These are phyloP conservation scores for Philaethria dido DNA, from an alignment of 2,888 invertebrate species.

Conservation along the genomic window DNA sequence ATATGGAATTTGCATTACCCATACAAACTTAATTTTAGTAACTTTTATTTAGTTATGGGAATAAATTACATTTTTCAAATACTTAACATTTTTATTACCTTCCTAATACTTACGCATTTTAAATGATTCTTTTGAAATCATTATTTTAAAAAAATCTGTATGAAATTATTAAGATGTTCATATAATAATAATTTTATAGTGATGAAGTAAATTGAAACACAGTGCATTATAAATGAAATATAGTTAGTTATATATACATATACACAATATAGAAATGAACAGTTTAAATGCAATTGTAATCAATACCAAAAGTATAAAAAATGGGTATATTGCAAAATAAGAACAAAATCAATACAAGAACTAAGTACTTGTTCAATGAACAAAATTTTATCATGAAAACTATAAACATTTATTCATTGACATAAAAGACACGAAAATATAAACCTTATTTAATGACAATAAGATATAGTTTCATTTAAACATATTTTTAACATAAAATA, in stretches of 20 bases:
- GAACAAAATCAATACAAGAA: conserved; percentile 10
- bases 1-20: too few relatives aligned
- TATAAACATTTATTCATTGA: conserved; percentile 8
- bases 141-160: too few relatives aligned
- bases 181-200: neutral
- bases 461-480: conserved; percentile 14
- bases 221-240: too few relatives aligned
- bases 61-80: too few relatives aligned
- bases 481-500: neutral
- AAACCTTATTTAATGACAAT: conserved; percentile 16
- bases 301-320: neutral
- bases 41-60: too few relatives aligned
- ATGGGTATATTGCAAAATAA: neutral
- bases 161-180: too few relatives aligned
- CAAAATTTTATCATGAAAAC: neutral
- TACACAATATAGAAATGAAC: neutral
- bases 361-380: neutral
- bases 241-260: too few relatives aligned
- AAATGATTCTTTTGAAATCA: too few relatives aligned
- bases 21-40: too few relatives aligned
- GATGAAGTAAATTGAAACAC: neutral
- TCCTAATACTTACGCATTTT: neutral
- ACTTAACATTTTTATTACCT: too few relatives aligned
- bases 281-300: neutral
- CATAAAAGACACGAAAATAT: conserved; percentile 4